phyloP scores from a whole-genome alignment of 2,113 vertebrate species.

The Hepsetus odoe region DNA sequence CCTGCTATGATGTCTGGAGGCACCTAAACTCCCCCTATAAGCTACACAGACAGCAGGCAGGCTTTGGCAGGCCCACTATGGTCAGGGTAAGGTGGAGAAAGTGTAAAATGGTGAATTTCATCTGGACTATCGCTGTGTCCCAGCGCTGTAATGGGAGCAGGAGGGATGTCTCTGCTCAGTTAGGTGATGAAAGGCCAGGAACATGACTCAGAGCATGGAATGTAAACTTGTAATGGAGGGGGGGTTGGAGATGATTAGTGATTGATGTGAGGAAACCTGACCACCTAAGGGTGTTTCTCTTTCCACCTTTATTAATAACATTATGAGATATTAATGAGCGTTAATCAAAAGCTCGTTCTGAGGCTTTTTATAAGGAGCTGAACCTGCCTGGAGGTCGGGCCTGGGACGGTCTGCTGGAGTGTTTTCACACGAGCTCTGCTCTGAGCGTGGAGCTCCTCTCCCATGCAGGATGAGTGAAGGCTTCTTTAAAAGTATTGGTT shows the following conservation, averaged over 20 bases:
- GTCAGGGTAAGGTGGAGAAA: too few species aligned
- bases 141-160: conserved; percentile 29
- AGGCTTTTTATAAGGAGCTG: not conserved
- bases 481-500: conserved; percentile 53
- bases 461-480: conserved; percentile 40
- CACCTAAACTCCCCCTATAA: too few species aligned
- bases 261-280: conserved; percentile 27
- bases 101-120: too few species aligned
- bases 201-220: conserved; percentile 29
- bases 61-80: too few species aligned
- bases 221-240: not conserved
- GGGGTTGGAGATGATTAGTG: conserved; percentile 16
- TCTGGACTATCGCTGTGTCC: too few species aligned
- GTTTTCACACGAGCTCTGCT: conserved; percentile 24
- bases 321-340: conserved; percentile 37
- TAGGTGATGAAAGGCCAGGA: conserved; percentile 10
- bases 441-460: conserved; percentile 6
- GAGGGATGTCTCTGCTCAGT: conserved; percentile 40
- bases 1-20: too few species aligned
- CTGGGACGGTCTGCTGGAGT: not conserved
- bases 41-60: too few species aligned
- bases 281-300: conserved; percentile 27
- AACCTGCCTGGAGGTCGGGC: not conserved
- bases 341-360: conserved; percentile 44
- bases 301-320: conserved; percentile 37